A percentile compares a stretch with the other conserved stretches of the same genome.
Conservation (phyloP, 2,888 invertebrate genomes). For the Ametastegia equiseti region DNA sequence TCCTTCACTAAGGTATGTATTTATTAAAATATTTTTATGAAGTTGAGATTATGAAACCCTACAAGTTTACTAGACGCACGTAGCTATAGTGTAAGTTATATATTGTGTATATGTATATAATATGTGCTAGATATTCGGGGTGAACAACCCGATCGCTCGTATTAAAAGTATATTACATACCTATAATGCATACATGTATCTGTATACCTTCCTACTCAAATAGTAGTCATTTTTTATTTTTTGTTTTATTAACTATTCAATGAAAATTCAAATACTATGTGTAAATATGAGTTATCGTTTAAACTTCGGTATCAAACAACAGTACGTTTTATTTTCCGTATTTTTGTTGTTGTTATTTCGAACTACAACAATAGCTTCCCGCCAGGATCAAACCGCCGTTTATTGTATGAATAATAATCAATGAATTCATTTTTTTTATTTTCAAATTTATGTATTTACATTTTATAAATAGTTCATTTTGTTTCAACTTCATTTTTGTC, state of each 20-base stretch:
- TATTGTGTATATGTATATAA: too few species aligned
- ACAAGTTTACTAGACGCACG: constrained; percentile 3
- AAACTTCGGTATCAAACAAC: constrained; percentile 1
- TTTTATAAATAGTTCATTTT: not conserved
- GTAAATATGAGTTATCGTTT: not conserved
- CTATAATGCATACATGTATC: not conserved
- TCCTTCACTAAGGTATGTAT: too few species aligned
- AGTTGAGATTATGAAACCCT: constrained; percentile 16
- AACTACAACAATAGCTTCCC: not conserved
- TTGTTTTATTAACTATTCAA: constrained; percentile 23
- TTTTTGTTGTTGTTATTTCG: constrained; percentile 15
- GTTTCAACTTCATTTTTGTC: too few species aligned
- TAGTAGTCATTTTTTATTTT: constrained; percentile 48
- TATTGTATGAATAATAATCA: too few species aligned
- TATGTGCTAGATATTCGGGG: not conserved
- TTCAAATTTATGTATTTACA: not conserved
- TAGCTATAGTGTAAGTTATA: not conserved
- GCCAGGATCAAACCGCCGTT: constrained; percentile 43
- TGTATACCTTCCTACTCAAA: not conserved
- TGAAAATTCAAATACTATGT: not conserved
- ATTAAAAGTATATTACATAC: too few species aligned
- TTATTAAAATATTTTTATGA: not conserved
- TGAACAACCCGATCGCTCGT: not conserved
- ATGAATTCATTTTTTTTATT: not conserved
- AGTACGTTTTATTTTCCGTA: not conserved